Base-by-base conservation (phyloP, 30 jellyfish, hydroid and myxozoan genomes). In the Aurelia sp. region DNA sequence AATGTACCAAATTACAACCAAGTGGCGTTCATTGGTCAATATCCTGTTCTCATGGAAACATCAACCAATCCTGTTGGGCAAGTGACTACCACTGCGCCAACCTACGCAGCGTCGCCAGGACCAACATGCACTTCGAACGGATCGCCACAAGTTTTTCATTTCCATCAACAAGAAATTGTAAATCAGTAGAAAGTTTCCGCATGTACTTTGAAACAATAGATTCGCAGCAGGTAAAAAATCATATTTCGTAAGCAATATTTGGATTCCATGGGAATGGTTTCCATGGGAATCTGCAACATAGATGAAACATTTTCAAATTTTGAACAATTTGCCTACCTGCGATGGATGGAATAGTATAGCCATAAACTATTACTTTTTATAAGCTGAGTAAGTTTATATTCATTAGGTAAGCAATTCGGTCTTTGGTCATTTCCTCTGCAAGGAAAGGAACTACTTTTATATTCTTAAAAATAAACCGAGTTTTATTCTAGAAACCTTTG, bases 31-130 rank as follows among this genome's bases (percentile, higher is more conserved):
- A 70, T 85, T 41, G 87, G 87, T 16, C 95, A 85, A 53, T 85
- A 85, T 59, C 95, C 95, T 64, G 91, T 81, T 57, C 91, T 81
- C 60, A 67, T 81, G 91, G 91, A 81, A 55, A 67, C 91, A 24
- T 67, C 91, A 40, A 61, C 63, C 9, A 66, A 66, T 33, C 84
- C 83, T 19, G 33, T 81, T 12, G 91, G 84, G 13, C 91, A 81
- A 67, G 76, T 81, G 52, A 51, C 91, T 17, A 44, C 91, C 59
- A 66, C 91, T 2, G 80, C 91, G 52, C 72, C 91, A 13, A 66
- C 91, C 35, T 81, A 81, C 60, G 91, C 91, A 9, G 52, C 91
- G 61, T 81, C 91, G 31, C 91, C 91, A 15, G 90, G 90, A 18
- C 90, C 90, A 16, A 41, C 91, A 30, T 81, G 91, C 84, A 72